Evolutionary conservation across 1,140 invertebrate genomes (phyloP), one percentile per base, ranked within the genome.

Genomic region (Phymorhynchus buccinoides): DNA sequence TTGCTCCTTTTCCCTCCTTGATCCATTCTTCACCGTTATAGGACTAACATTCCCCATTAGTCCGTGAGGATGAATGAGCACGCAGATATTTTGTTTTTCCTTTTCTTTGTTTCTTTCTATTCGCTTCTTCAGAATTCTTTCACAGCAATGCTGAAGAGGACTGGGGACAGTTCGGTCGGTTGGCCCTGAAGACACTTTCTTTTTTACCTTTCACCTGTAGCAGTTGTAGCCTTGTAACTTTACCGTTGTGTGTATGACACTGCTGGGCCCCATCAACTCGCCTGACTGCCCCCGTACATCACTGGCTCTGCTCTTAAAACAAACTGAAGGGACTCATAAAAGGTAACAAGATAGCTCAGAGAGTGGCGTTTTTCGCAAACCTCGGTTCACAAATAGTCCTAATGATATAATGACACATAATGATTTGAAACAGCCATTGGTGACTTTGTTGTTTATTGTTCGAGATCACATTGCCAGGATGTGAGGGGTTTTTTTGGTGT

Each of bases 211-310:
- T 62, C 18, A 62, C 56, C 22, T 16, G 56, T 52, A 27, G 56
- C 56, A 62, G 56, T n/a, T n/a, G n/a, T n/a, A n/a, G n/a, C n/a
- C n/a, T n/a, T n/a, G 56, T 62, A 62, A 62, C 56, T 22, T 62
- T 62, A 62, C 56, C 56, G 56, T 9, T 9, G 56, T 62, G 56
- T 48, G 56, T 27, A 4, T 27, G 22, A 27, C 56, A 4, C 22
- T 62, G 12, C 22, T 62, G 12, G 22, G 56, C 56, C n/a, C n/a
- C n/a, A n/a, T 62, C 56, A 12, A 27, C 22, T 62, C 22, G 56
- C 56, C 22, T 62, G 56, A 22, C 56, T 62, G 56, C 56, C 18
- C n/a, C 56, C n/a, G 56, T 62, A 62, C 56, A 62, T 62, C 56
- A 18, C 56, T 62, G 56, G n/a, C n/a, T 16, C 22, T 9, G 4